Conservation (phyloP, 2,797 vertebrate species). For the Salmo trutta region DNA sequence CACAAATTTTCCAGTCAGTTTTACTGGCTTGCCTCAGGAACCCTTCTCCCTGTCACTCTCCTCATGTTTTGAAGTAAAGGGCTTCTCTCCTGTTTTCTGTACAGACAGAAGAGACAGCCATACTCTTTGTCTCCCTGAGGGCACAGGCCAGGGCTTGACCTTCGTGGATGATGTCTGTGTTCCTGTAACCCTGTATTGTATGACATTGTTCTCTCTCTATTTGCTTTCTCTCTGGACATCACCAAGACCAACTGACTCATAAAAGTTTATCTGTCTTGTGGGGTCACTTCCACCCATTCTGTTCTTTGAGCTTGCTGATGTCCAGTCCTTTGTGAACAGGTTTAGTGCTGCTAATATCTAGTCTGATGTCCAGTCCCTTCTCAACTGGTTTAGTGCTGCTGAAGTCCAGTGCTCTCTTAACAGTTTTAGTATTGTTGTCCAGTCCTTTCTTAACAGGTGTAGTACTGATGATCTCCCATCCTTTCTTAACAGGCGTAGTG, state of each 20-base stretch:
- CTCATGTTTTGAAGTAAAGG: slow-evolving; percentile 43
- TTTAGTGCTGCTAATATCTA: too few relatives aligned
- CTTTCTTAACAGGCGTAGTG: neutral
- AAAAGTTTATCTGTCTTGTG: neutral
- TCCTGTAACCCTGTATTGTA: slow-evolving; percentile 1
- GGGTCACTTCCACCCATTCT: slow-evolving; percentile 73
- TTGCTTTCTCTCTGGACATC: slow-evolving; percentile 3
- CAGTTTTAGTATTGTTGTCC: slow-evolving; percentile 7
- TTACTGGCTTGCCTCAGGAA: slow-evolving; percentile 66
- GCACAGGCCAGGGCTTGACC: slow-evolving; percentile 12
- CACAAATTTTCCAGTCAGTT: slow-evolving; percentile 73
- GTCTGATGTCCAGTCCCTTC: slow-evolving; percentile 60
- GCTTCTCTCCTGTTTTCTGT: slow-evolving; percentile 43
- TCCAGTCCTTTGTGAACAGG: slow-evolving; percentile 45
- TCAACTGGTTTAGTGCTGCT: neutral
- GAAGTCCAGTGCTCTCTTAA: slow-evolving; percentile 6
- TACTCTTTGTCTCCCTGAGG: slow-evolving; percentile 41
- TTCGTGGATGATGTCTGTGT: neutral
- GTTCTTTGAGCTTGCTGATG: slow-evolving; percentile 70
- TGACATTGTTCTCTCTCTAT: neutral
- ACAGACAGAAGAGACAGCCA: slow-evolving; percentile 23
- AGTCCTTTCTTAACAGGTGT: neutral
- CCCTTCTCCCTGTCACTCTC: slow-evolving; percentile 53
- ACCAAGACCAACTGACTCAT: neutral
- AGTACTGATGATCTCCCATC: neutral